Evolutionary conservation across 2,113 vertebrate genomes (phyloP).

Genomic region (Turdus rufiventris): DNA sequence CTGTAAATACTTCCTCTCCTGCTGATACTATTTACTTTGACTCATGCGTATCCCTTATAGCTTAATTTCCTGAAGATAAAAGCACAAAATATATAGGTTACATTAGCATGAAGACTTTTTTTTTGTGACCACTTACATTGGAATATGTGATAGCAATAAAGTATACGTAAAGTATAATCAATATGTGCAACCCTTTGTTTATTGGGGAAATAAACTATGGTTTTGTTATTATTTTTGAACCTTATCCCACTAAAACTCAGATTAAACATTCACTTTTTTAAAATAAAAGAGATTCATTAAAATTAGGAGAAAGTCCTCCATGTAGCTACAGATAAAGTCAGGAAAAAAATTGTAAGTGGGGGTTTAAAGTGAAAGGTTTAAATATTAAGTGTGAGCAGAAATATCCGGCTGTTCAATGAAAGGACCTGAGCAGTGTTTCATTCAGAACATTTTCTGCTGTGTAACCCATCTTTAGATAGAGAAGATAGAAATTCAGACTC

Average conservation of each 20-base stretch:
- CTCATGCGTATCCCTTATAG: not conserved
- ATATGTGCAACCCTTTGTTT: conserved; percentile 16
- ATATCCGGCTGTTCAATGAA: not conserved
- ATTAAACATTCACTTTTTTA: conserved; percentile 10
- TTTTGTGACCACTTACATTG: not conserved
- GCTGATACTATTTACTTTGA: conserved; percentile 37
- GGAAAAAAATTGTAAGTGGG: not conserved
- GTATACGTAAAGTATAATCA: conserved; percentile 17
- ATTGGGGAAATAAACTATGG: conserved; percentile 15
- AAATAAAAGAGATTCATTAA: not conserved
- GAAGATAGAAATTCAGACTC: not conserved
- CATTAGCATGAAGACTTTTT: conserved; percentile 13
- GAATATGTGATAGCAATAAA: not conserved
- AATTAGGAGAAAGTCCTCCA: not conserved
- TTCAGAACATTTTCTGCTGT: not conserved
- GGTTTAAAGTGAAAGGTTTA: not conserved
- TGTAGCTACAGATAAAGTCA: not conserved
- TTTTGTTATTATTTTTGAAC: conserved; percentile 45
- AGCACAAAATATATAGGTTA: not conserved
- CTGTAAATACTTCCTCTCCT: conserved; percentile 41
- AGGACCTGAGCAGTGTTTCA: not conserved
- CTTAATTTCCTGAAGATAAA: conserved; percentile 66
- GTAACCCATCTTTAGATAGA: not conserved
- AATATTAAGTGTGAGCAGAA: not conserved
- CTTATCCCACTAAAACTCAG: conserved; percentile 13